Conservation (phyloP, 1,140 invertebrate species). For the Pseudomyrmex dendroicus region DNA sequence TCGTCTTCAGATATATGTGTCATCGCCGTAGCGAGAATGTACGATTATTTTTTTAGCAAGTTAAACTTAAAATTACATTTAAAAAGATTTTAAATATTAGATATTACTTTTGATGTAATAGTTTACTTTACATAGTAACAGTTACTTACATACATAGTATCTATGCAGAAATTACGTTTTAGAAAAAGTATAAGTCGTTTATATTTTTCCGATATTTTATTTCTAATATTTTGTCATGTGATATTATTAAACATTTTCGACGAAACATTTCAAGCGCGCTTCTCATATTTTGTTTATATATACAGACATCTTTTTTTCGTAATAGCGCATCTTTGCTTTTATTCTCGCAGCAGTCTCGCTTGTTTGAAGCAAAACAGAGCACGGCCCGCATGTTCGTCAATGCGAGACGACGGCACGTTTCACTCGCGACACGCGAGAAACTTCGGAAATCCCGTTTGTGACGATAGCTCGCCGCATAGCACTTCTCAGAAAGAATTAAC, state of each 20-base stretch:
- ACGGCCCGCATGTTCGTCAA: conserved; percentile 76
- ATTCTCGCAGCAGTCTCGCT: conserved; percentile 65
- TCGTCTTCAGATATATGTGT: neutral
- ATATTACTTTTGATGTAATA: neutral
- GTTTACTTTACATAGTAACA: no score
- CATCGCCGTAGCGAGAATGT: neutral
- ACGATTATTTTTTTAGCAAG: neutral
- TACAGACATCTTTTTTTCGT: conserved; percentile 43
- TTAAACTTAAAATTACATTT: no score
- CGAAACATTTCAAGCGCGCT: no score
- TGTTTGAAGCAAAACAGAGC: conserved; percentile 73
- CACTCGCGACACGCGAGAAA: conserved; percentile 56
- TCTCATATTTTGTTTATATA: neutral
- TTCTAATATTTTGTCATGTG: no score
- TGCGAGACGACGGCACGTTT: conserved; percentile 67
- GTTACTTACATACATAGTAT: no score
- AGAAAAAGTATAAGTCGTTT: no score
- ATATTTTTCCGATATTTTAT: no score
- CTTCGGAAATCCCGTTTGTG: conserved; percentile 54
- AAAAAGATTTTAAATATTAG: no score
- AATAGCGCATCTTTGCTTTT: conserved; percentile 58
- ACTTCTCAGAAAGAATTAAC: neutral
- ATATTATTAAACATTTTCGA: no score
- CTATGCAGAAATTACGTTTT: no score
- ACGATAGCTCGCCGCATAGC: neutral